These are phyloP conservation scores for Spinibarbus caldwelli DNA, from an alignment of 2,797 vertebrate genomes.

Conservation along the genomic window DNA sequence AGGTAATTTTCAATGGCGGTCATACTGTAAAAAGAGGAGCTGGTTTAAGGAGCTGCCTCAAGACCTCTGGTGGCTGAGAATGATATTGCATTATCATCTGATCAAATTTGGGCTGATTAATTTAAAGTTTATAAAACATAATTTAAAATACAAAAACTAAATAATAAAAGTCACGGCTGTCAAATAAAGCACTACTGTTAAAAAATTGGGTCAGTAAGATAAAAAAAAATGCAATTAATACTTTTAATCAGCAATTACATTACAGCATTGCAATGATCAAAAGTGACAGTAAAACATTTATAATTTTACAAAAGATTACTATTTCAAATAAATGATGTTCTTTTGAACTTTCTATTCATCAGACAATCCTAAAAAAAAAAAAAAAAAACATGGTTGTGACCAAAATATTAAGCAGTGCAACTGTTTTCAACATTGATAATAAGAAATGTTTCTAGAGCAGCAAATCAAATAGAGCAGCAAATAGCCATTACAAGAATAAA, in stretches of 20 bases:
- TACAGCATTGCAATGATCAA: not conserved
- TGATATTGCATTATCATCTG: slow-evolving; percentile 10
- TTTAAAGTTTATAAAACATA: not conserved
- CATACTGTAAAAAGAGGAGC: not conserved
- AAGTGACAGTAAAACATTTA: not conserved
- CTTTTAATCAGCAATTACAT: too few relatives aligned
- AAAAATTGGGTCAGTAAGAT: too few relatives aligned
- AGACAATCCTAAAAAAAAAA: not conserved
- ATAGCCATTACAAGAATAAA: not conserved
- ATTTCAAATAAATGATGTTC: not conserved
- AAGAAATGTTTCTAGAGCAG: not conserved
- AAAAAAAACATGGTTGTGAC: too few relatives aligned
- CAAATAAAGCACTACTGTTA: too few relatives aligned
- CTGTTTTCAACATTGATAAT: not conserved
- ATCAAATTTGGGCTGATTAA: slow-evolving; percentile 1
- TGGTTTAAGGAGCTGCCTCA: not conserved
- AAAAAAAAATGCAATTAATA: too few relatives aligned
- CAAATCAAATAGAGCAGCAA: not conserved
- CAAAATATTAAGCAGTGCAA: not conserved
- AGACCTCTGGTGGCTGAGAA: slow-evolving; percentile 48
- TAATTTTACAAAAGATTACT: not conserved
- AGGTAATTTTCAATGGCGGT: not conserved
- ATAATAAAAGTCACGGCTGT: not conserved
- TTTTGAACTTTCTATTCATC: not conserved
- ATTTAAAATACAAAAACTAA: not conserved